Evolutionary conservation across 2,888 invertebrate species (phyloP).

Genomic region (Leptura quadrifasciata): DNA sequence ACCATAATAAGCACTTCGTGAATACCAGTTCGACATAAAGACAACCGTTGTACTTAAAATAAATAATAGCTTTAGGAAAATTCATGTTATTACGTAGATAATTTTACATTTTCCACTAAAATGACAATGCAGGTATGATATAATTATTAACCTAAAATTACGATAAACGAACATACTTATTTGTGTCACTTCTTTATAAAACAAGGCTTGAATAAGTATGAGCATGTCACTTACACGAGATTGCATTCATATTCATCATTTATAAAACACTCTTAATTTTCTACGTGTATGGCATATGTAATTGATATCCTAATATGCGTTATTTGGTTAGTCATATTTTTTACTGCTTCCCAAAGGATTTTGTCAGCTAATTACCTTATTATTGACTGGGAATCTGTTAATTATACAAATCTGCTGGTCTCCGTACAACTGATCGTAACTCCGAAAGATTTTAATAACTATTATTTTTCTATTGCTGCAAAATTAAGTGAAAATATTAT

Average conservation of each 20-base stretch:
- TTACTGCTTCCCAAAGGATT: too few relatives aligned
- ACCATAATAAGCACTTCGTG: conserved; percentile 21
- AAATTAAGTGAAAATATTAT: too few relatives aligned
- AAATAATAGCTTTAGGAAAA: conserved; percentile 24
- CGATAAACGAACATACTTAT: conserved; percentile 1
- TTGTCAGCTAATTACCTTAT: too few relatives aligned
- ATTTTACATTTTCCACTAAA: conserved; percentile 3
- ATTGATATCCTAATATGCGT: too few relatives aligned
- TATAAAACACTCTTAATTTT: background rate
- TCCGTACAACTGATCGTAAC: too few relatives aligned
- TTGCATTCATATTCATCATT: background rate
- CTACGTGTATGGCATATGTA: background rate
- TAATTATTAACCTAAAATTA: conserved; percentile 15
- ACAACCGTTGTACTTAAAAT: conserved; percentile 2
- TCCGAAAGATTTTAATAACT: too few relatives aligned
- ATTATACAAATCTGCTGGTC: too few relatives aligned
- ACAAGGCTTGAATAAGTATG: background rate
- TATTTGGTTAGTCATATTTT: too few relatives aligned
- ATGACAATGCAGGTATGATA: background rate
- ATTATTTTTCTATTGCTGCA: too few relatives aligned
- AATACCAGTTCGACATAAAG: conserved; percentile 10
- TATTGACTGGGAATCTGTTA: too few relatives aligned
- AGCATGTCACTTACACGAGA: background rate
- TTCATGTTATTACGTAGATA: conserved; percentile 10
- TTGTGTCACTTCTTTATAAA: background rate